These are phyloP conservation scores for Ectemnius cavifrons DNA, from an alignment of 2,888 invertebrate species.

Conservation along the genomic window DNA sequence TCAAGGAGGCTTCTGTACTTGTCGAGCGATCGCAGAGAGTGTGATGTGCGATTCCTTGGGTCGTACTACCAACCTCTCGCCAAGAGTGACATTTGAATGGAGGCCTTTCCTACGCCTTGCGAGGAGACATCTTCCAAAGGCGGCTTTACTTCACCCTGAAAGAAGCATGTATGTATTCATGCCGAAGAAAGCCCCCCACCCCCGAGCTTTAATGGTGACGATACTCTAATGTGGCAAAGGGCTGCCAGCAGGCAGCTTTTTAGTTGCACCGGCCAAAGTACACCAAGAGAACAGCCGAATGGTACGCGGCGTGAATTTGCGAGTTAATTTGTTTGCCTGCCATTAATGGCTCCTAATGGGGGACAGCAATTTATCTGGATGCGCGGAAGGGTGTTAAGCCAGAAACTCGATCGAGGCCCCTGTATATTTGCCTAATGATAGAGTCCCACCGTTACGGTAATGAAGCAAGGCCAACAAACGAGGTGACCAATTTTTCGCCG, in stretches of 20 bases:
- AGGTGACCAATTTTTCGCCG: too few species aligned
- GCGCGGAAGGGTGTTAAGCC: background rate
- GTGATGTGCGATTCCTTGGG: too few species aligned
- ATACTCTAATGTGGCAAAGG: too few species aligned
- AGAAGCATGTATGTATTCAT: background rate
- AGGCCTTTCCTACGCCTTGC: background rate
- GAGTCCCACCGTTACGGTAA: too few species aligned
- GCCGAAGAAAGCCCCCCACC: too few species aligned
- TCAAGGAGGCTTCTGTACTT: too few species aligned
- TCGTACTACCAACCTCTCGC: background rate
- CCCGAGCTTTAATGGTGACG: too few species aligned
- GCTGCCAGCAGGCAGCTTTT: too few species aligned
- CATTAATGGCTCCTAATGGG: background rate
- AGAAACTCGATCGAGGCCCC: background rate
- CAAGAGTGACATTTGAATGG: conserved; percentile 6
- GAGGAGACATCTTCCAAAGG: background rate
- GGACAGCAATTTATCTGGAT: conserved; percentile 6
- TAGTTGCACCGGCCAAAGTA: too few species aligned
- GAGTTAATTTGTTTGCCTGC: background rate
- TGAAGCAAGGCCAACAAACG: too few species aligned
- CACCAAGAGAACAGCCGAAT: too few species aligned
- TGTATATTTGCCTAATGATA: background rate
- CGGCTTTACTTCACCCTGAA: background rate
- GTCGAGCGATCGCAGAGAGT: too few species aligned
- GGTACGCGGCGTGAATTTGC: background rate